Evolutionary conservation across 2,113 vertebrate species (phyloP).

Genomic region (Centropus unirufus): DNA sequence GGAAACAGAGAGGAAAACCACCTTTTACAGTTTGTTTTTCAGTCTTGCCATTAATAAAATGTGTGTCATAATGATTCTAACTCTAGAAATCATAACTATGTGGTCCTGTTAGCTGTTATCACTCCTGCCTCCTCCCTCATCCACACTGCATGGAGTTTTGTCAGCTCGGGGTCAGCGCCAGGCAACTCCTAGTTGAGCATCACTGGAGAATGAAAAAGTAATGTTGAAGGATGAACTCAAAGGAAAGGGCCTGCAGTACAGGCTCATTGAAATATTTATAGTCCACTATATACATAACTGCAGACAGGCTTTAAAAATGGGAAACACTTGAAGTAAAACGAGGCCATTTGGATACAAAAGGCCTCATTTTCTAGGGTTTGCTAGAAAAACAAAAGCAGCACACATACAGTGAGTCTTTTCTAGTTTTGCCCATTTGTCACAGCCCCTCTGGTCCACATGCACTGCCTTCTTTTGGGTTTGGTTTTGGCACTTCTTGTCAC

Average conservation of each 20-base stretch:
- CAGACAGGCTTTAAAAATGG: background rate
- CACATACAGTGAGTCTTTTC: background rate
- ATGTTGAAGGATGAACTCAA: background rate
- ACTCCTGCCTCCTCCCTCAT: background rate
- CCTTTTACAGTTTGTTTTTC: background rate
- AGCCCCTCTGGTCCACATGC: background rate
- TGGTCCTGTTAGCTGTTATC: background rate
- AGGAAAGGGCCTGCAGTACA: background rate
- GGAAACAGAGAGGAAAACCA: background rate
- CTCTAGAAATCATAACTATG: fast-evolving
- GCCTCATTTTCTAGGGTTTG: background rate
- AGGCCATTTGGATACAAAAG: background rate
- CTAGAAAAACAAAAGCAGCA: background rate
- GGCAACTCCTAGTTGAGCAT: background rate
- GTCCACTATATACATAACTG: background rate
- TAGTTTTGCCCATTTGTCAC: background rate
- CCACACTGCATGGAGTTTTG: background rate
- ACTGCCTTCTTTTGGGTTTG: background rate
- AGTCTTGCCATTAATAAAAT: background rate
- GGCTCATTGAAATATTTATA: background rate
- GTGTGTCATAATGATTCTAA: background rate
- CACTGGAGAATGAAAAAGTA: background rate
- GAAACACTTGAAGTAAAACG: background rate
- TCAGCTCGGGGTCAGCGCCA: background rate
- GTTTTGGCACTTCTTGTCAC: background rate